Evolutionary conservation across 2,888 invertebrate genomes (phyloP), one percentile per base, ranked within the genome.

Genomic region (Nudaria mundana): DNA sequence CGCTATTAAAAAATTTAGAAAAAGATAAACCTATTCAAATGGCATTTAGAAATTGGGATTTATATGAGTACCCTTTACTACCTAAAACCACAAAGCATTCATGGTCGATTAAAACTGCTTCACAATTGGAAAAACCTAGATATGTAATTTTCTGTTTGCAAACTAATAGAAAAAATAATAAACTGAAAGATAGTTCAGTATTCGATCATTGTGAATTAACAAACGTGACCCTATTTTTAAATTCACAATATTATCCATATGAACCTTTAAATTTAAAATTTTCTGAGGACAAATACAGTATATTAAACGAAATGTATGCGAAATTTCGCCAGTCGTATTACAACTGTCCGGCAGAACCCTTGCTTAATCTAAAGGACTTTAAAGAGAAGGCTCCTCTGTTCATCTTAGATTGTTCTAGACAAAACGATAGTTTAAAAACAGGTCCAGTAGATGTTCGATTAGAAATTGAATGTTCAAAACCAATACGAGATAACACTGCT

Each of bases 41-140:
- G 28, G 41, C 38, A 52, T 75, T 69, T 51, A 45, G 76, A 33
- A 66, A 65, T 34, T 77, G 76, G 75, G 73, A 76, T 38, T 39
- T 78, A 14, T 66, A 71, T 40, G 68, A 71, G 47, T 72, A 71
- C 52, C 72, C 71, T 3, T 28, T 61, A 35, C 36, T 78, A 38
- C 72, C 66, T 12, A 46, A 42, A 39, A 66, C 68, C 14, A 48
- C 49, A 25, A 56, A 67, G 44, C 56, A 69, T 40, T 50, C 58
- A 24, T 70, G 71, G 73, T 36, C 56, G 10, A 49, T 68, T 13
- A 67, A 65, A 48, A 70, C 69, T 20, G 48, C 61, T 5, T 59
- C 55, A 6, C 60, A 64, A 34, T 37, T 72, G 31, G 73, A 75
- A 54, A 72, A 71, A 51, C 75, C 74, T 3, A 46, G 72, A 31